phyloP scores from a whole-genome alignment of 2,888 invertebrate genomes.

The Dynastes hyllus region DNA sequence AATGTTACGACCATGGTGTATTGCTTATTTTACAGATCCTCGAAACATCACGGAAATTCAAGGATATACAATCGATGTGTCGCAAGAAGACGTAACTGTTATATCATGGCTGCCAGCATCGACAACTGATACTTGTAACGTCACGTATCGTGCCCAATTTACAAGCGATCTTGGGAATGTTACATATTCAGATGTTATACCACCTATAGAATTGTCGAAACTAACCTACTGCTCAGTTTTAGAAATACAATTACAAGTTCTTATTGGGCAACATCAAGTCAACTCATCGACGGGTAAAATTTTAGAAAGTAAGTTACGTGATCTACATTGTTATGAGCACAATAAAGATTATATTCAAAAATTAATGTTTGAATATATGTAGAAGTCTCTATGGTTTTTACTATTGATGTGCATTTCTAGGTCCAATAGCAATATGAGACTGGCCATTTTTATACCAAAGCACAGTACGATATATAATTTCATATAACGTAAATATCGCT shows the following conservation, averaged over 20 bases:
- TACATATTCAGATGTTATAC: background rate
- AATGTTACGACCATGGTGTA: background rate
- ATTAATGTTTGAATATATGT: no score
- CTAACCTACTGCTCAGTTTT: background rate
- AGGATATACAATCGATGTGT: background rate
- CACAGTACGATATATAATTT: no score
- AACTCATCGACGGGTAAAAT: no score
- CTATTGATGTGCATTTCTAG: no score
- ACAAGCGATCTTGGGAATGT: background rate
- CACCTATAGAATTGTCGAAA: background rate
- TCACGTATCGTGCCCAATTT: background rate
- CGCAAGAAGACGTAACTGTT: background rate
- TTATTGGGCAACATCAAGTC: no score
- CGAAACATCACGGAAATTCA: background rate
- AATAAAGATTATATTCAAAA: no score
- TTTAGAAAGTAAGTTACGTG: no score
- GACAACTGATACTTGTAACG: background rate
- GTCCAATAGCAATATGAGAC: no score
- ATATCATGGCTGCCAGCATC: background rate
- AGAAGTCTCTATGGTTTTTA: no score
- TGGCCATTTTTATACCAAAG: no score
- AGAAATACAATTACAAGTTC: background rate
- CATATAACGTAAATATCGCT: no score
- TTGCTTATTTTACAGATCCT: slow-evolving; percentile 3
- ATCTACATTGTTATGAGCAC: no score